Conservation (phyloP, 2,797 vertebrate genomes). For the Hozukius guyotensis region DNA sequence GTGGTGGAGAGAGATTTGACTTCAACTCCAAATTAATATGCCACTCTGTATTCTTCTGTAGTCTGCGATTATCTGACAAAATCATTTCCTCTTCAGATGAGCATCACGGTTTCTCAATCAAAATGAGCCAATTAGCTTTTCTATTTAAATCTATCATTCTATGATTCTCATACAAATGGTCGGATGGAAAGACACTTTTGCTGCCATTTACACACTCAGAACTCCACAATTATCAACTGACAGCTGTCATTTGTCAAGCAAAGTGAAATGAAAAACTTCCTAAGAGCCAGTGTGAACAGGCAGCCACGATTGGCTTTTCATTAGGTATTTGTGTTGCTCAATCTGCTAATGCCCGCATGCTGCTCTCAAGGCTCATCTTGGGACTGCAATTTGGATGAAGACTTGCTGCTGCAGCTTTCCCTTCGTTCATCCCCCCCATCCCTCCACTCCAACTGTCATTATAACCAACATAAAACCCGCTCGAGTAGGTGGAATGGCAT, state of each 20-base stretch:
- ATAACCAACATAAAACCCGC: slow-evolving; percentile 41
- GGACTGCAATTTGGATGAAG: slow-evolving; percentile 23
- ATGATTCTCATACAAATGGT: background rate
- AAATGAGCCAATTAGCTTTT: background rate
- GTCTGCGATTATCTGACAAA: background rate
- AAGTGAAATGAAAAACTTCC: slow-evolving; percentile 7
- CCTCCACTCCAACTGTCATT: slow-evolving; percentile 47
- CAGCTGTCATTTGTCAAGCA: background rate
- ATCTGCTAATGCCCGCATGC: slow-evolving; percentile 27
- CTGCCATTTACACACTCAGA: background rate
- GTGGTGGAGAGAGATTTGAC: background rate
- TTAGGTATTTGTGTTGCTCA: slow-evolving; percentile 16
- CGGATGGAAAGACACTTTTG: background rate
- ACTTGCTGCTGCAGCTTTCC: slow-evolving; percentile 11
- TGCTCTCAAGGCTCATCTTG: slow-evolving; percentile 24
- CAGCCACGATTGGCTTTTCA: slow-evolving; percentile 16
- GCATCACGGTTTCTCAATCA: background rate
- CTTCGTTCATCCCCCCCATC: slow-evolving; percentile 11
- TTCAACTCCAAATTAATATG: background rate
- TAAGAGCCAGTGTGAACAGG: slow-evolving; percentile 1
- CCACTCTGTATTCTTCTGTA: background rate
- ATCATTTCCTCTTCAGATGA: background rate
- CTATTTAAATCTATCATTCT: background rate
- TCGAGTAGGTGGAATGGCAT: slow-evolving; percentile 42
- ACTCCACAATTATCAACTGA: background rate